These are phyloP conservation scores for Scaeva pyrastri DNA, from an alignment of 2,888 invertebrate species.

Conservation along the genomic window DNA sequence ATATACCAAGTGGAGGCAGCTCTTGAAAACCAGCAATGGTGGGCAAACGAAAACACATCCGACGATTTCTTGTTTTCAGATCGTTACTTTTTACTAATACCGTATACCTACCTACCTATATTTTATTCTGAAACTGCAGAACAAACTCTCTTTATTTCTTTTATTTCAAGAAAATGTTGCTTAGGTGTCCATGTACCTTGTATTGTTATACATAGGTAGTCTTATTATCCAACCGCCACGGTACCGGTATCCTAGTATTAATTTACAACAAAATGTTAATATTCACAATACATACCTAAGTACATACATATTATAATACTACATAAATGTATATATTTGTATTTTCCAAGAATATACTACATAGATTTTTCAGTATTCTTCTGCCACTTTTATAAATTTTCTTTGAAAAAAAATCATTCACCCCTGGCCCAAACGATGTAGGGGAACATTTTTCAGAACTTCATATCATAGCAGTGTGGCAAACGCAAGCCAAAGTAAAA, in stretches of 20 bases:
- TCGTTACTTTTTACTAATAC: slow-evolving; percentile 72
- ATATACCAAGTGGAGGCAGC: background rate
- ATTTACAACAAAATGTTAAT: slow-evolving; percentile 13
- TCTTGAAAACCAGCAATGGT: background rate
- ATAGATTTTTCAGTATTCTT: slow-evolving; percentile 2
- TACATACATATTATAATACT: too few species aligned
- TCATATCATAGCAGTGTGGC: slow-evolving; percentile 50
- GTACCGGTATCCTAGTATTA: slow-evolving; percentile 38
- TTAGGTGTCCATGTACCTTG: slow-evolving; percentile 51
- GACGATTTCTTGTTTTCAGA: slow-evolving; percentile 49
- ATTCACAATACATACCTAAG: background rate
- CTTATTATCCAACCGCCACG: slow-evolving; percentile 41
- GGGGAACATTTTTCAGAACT: slow-evolving; percentile 37
- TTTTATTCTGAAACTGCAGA: slow-evolving; percentile 54
- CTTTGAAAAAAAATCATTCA: slow-evolving; percentile 61
- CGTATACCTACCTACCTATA: too few species aligned
- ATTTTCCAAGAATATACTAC: background rate
- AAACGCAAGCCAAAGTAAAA: slow-evolving; percentile 30
- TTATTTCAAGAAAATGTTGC: slow-evolving; percentile 49
- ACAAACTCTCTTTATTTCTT: slow-evolving; percentile 42
- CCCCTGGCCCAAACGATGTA: slow-evolving; percentile 64
- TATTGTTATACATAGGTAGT: background rate
- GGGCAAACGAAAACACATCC: slow-evolving; percentile 26
- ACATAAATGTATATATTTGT: too few species aligned
- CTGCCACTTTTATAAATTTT: slow-evolving; percentile 66